A percentile compares a stretch with the other conserved stretches of the same genome.
These are phyloP conservation scores for Hemibagrus wyckioides DNA, from an alignment of 2,113 vertebrate genomes.

Conservation along the genomic window DNA sequence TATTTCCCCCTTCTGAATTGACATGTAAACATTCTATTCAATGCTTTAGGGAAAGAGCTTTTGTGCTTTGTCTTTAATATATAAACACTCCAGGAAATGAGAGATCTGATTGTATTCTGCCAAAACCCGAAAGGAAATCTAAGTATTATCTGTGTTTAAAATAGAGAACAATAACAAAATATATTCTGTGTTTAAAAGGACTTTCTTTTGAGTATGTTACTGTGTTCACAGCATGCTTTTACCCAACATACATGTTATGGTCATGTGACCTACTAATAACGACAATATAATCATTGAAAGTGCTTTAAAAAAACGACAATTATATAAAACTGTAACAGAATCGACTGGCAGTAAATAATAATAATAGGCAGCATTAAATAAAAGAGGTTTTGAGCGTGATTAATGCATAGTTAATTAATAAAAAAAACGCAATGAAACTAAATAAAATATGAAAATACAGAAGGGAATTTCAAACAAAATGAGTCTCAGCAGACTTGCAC, in stretches of 20 bases:
- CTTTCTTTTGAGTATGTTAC: background rate
- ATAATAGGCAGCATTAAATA: background rate
- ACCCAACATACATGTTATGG: no score
- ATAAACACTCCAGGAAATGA: background rate
- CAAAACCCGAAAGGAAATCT: background rate
- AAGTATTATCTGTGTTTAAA: background rate
- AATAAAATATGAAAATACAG: slow-evolving; percentile 8
- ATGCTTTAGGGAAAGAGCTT: background rate
- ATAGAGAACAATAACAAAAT: background rate
- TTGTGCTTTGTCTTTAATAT: slow-evolving; percentile 1
- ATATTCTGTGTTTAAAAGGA: background rate
- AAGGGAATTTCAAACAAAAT: slow-evolving; percentile 5
- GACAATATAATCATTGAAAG: background rate
- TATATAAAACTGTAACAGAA: background rate
- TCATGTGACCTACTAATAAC: background rate
- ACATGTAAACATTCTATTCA: background rate
- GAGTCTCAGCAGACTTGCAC: slow-evolving; percentile 6
- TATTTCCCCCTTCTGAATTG: background rate
- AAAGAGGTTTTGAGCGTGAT: background rate
- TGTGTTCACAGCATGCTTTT: background rate
- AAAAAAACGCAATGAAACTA: background rate
- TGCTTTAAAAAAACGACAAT: background rate
- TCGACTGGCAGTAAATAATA: background rate
- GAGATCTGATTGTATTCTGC: background rate
- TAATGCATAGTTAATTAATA: slow-evolving; percentile 18